These are phyloP conservation scores for Scaptomyza pallida DNA, from an alignment of 1,140 invertebrate species.

Conservation along the genomic window DNA sequence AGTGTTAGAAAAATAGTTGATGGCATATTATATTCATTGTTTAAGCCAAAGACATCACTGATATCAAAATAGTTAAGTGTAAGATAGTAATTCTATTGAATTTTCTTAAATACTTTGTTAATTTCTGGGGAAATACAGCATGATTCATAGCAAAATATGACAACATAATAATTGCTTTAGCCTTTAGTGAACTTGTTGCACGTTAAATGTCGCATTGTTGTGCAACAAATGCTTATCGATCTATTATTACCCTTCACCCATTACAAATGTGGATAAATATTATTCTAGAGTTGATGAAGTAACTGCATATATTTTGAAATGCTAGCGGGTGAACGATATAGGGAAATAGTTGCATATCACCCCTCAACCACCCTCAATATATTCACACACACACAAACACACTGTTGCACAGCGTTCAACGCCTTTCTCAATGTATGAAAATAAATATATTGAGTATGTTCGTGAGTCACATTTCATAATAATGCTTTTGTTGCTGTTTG, in stretches of 20 bases:
- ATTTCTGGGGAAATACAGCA: background rate
- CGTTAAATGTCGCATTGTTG: slow-evolving; percentile 8
- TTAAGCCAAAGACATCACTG: too few relatives aligned
- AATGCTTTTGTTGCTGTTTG: slow-evolving; percentile 25
- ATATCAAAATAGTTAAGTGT: too few relatives aligned
- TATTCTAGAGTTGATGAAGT: background rate
- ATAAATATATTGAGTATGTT: slow-evolving; percentile 26
- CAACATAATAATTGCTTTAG: slow-evolving; percentile 3
- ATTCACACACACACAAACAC: background rate
- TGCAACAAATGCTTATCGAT: slow-evolving; percentile 14
- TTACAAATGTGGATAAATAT: background rate
- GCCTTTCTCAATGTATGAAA: slow-evolving; percentile 26
- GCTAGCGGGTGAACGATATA: background rate
- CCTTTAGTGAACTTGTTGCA: background rate
- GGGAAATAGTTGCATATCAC: background rate
- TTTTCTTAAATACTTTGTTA: background rate
- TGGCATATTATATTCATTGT: too few relatives aligned
- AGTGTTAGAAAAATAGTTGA: too few relatives aligned
- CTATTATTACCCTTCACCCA: background rate
- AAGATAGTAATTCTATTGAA: background rate
- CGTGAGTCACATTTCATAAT: slow-evolving; percentile 40
- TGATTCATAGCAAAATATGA: slow-evolving; percentile 5
- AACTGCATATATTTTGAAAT: slow-evolving; percentile 4
- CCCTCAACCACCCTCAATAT: background rate
- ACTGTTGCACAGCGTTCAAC: slow-evolving; percentile 2